Evolutionary conservation across 2,888 invertebrate genomes (phyloP).

Genomic region (Noctua janthina): DNA sequence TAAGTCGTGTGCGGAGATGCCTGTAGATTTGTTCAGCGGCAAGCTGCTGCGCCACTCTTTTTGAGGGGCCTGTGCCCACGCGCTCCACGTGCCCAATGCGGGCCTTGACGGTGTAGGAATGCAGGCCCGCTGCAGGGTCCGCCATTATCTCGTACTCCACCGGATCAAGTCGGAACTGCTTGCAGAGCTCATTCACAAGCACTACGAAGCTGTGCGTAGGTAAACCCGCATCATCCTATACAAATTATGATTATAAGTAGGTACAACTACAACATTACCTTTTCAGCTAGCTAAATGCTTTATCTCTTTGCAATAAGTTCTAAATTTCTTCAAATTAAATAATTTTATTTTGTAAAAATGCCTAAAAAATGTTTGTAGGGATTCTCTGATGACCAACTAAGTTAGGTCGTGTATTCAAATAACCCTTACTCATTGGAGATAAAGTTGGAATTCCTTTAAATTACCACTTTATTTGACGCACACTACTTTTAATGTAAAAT

Average conservation of each 20-base stretch:
- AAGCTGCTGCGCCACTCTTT: not conserved
- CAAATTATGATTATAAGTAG: not conserved
- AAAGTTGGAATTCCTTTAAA: too few species aligned
- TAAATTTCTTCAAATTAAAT: too few species aligned
- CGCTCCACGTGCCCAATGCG: conserved; percentile 19
- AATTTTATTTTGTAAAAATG: too few species aligned
- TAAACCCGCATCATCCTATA: conserved; percentile 7
- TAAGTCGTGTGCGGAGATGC: conserved; percentile 4
- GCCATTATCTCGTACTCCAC: conserved; percentile 2
- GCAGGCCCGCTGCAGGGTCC: not conserved
- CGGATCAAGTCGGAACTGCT: not conserved
- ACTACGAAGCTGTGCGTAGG: conserved; percentile 6
- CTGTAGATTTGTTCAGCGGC: conserved; percentile 34
- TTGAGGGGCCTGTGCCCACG: not conserved
- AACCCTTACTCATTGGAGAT: too few species aligned
- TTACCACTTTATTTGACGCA: too few species aligned
- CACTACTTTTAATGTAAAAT: too few species aligned
- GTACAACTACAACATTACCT: not conserved
- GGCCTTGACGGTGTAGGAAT: not conserved
- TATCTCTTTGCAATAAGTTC: too few species aligned
- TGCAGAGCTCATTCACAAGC: conserved; percentile 15
- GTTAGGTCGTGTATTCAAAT: too few species aligned
- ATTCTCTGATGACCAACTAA: too few species aligned
- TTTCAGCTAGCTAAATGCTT: too few species aligned
- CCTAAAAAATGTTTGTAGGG: too few species aligned